Evolutionary conservation across 1,140 invertebrate species (phyloP), one percentile per base, ranked within the genome.

Genomic region (Zaprionus africanus): DNA sequence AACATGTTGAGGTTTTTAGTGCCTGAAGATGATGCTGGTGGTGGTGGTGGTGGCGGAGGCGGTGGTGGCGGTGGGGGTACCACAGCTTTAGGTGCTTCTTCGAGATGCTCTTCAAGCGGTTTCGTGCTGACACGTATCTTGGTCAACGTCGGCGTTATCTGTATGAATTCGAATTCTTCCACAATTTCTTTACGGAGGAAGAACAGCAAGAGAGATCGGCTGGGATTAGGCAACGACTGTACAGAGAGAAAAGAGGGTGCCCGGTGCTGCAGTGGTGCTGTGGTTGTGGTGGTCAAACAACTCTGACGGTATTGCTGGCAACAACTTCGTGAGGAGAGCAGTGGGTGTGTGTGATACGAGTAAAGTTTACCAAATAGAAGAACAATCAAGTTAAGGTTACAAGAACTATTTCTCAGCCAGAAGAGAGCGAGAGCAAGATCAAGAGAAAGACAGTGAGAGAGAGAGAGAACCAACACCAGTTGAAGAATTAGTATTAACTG

Each of bases 51-150:
- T 0, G 75, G 80, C 0, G 80, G 84, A 1, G 74, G 78, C 0
- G 74, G 70, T 0, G 69, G 57, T 12, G 69, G 49, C 1, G 79
- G 43, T 0, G 49, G 43, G 0, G 49, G 58, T 41, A 58, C 54
- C 1, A 26, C 36, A 6, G 31, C 49, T 28, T 15, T 46, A 1
- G 36, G n/a, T 28, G 67, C 19, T 36, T 71, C 61, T 22, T 76
- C 71, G 46, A 67, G 58, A n/a, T 24, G 4, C 7, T 76, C 76
- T 34, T 82, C 69, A 36, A 90, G 78, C 38, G 91, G 93, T 64
- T 94, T 95, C 92, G 95, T 96, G 90, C 96, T 96, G 19, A 97
- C 95, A 90, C 96, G 95, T 84, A 97, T 97, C 93, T 96, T 95
- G 71, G 96, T 97, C 82, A 97, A 93, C 63, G 96, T 96, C 41